Conservation (phyloP, 2,888 invertebrate genomes). For the Drosophila gaucha region DNA sequence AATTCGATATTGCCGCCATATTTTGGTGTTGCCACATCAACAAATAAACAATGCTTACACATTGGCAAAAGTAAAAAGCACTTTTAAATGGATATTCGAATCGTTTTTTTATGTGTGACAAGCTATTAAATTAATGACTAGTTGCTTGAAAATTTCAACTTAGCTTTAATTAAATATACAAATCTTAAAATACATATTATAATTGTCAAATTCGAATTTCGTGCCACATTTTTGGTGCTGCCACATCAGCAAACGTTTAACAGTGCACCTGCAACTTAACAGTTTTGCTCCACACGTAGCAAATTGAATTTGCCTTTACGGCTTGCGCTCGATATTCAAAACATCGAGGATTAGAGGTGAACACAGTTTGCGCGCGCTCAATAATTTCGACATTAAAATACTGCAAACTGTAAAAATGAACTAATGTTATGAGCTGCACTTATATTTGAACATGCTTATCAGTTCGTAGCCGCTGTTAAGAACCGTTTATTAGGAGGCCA, state of each 20-base stretch:
- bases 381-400: background rate
- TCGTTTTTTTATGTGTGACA: background rate
- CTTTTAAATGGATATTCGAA: constrained; percentile 63
- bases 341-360: too few relatives aligned
- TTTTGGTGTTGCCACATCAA: too few relatives aligned
- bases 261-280: background rate
- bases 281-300: constrained; percentile 9
- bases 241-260: constrained; percentile 17
- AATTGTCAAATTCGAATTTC: constrained; percentile 14
- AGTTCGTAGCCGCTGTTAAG: constrained; percentile 1
- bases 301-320: background rate
- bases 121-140: too few relatives aligned
- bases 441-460: background rate
- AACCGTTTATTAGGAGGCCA: constrained; percentile 4
- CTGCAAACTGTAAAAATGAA: background rate
- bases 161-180: too few relatives aligned
- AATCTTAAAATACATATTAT: too few relatives aligned
- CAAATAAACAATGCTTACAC: too few relatives aligned
- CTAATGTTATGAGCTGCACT: background rate
- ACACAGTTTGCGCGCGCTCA: background rate
- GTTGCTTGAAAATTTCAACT: too few relatives aligned
- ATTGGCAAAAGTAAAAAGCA: constrained; percentile 74
- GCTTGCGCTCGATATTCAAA: too few relatives aligned
- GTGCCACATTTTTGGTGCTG: constrained; percentile 8
- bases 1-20: constrained; percentile 4